Conservation (phyloP, 2,797 vertebrate species). For the Molossus molossus region DNA sequence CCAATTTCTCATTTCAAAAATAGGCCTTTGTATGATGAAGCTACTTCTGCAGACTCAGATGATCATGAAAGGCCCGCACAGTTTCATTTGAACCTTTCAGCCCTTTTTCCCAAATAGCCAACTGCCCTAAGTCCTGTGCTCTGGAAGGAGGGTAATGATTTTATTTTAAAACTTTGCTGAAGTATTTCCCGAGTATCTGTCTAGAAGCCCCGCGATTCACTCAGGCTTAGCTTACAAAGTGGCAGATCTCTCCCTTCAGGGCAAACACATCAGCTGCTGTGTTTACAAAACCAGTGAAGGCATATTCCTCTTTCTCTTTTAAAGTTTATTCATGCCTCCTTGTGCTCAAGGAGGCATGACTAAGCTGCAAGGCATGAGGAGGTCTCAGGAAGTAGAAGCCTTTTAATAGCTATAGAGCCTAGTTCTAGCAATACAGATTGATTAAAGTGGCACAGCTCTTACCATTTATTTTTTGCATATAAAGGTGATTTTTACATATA, state of each 20-base stretch:
- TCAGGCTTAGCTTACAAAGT: constrained; percentile 83
- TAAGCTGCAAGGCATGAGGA: constrained; percentile 77
- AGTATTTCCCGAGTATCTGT: constrained; percentile 69
- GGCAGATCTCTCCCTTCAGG: constrained; percentile 84
- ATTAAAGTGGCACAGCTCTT: constrained; percentile 73
- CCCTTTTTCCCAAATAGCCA: neutral
- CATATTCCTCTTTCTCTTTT: constrained; percentile 73
- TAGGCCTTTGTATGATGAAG: neutral
- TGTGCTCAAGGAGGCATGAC: constrained; percentile 82
- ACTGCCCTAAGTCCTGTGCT: neutral
- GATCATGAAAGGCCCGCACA: neutral
- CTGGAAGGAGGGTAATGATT: constrained; percentile 64
- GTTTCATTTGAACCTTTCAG: neutral
- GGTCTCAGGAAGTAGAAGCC: constrained; percentile 56
- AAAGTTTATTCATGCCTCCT: constrained; percentile 77
- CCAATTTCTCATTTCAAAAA: neutral
- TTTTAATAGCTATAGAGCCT: constrained; percentile 81
- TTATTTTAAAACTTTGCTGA: constrained; percentile 65
- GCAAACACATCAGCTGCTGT: constrained; percentile 69
- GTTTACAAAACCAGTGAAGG: constrained; percentile 81
- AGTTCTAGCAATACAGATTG: constrained; percentile 75
- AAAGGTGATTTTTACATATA: constrained; percentile 75
- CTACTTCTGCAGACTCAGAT: neutral
- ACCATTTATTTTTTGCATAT: constrained; percentile 78
- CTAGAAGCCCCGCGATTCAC: constrained; percentile 71